These are phyloP conservation scores for Camelus bactrianus DNA, from an alignment of 2,113 vertebrate genomes.

Conservation along the genomic window DNA sequence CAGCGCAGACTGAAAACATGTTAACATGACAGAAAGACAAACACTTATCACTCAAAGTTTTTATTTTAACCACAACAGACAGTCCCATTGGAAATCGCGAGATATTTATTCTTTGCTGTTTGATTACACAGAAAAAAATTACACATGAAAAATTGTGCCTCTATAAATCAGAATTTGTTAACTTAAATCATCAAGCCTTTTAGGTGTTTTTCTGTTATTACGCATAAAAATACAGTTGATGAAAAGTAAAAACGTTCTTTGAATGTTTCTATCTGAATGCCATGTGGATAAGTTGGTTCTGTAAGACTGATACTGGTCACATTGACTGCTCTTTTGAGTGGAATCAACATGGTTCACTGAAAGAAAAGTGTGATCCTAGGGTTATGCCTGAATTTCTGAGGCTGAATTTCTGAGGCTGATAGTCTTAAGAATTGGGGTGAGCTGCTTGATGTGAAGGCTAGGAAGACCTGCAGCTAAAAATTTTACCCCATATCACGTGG, in stretches of 20 bases:
- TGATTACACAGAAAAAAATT: not conserved
- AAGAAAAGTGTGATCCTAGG: not conserved
- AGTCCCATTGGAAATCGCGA: not conserved
- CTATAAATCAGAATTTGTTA: not conserved
- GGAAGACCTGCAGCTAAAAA: not conserved
- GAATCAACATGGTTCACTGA: not conserved
- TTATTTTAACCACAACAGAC: not conserved
- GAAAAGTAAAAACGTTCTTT: not conserved
- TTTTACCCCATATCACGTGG: not conserved
- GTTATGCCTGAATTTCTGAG: not conserved
- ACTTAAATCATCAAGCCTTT: not conserved
- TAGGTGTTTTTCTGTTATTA: not conserved
- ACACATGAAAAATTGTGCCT: not conserved
- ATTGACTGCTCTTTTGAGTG: not conserved
- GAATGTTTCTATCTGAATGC: not conserved
- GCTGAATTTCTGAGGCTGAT: not conserved
- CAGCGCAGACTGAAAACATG: rapidly evolving
- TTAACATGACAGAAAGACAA: rapidly evolving
- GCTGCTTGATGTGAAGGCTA: rapidly evolving
- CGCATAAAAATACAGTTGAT: not conserved
- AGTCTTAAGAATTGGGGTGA: not conserved
- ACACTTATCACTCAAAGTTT: not conserved
- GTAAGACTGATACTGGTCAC: not conserved
- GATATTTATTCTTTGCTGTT: not conserved
- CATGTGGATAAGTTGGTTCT: not conserved